Evolutionary conservation across 2,113 vertebrate species (phyloP), one percentile per base, ranked within the genome.

Genomic region (Grallaria varia): DNA sequence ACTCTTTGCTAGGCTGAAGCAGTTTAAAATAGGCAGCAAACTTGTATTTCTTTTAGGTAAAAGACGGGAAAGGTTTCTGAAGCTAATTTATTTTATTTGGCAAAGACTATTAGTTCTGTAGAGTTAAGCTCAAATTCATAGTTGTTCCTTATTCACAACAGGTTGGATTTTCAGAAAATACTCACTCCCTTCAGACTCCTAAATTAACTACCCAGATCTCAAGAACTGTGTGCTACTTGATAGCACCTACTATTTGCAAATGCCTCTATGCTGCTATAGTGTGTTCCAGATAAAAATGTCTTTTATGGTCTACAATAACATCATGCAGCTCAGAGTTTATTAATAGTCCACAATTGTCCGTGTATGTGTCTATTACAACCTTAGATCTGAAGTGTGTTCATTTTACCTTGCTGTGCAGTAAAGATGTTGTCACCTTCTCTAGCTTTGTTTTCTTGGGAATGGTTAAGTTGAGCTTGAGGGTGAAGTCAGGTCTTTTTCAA

Each of bases 241-340:
- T 76, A 83, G 67, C 87, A 59, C 60, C 77, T 77, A 68, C 69
- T 91, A 63, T 91, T 91, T 91, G 78, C 84, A 90, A 80, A 83
- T 93, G 75, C 90, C 63, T 75, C 63, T 75, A 0, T 94, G 72
- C 78, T 74, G 78, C 84, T 50, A 2, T 55, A 77, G 59, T 87
- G 30, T 0, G 1, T 94, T 93, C 68, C 80, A 63, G 56, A 80
- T 85, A 78, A 93, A 95, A 95, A 76, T 87, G 91, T 87, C 62
- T 87, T 88, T 90, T 94, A 53, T 95, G 55, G 37, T 71, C 71
- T 87, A 4, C 85, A 93, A 94, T 96, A 76, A 50, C 74, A 80
- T 88, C 67, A 22, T 93, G 91, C 84, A 89, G 89, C 94, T 93
- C 78, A 89, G 89, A 42, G 72, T 83, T 93, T 94, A 94, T 97